Percentiles rank a stretch among this genome's conserved stretches.
phyloP scores from a whole-genome alignment of 1,140 invertebrate species.

The Formica exsecta region DNA sequence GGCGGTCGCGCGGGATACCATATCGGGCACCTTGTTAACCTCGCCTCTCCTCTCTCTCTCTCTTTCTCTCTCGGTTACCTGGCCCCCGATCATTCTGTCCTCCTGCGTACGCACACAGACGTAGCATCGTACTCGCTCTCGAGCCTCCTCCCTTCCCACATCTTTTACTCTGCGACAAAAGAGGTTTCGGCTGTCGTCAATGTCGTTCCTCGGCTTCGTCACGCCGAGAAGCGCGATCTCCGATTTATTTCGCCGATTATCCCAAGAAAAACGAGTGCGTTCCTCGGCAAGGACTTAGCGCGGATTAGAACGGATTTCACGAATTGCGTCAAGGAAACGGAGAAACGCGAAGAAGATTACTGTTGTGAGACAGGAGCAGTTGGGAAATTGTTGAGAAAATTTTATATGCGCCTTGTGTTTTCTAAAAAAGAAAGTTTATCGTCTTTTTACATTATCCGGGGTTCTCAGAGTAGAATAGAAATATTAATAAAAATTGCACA shows the following conservation, averaged over 20 bases:
- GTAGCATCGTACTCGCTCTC: slow-evolving; percentile 17
- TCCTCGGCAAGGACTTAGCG: neutral
- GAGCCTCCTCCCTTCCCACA: slow-evolving; percentile 70
- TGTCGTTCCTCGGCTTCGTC: slow-evolving; percentile 63
- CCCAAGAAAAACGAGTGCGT: neutral
- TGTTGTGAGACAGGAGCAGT: no score
- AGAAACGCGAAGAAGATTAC: neutral
- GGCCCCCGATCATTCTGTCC: slow-evolving; percentile 32
- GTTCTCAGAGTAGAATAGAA: slow-evolving; percentile 1
- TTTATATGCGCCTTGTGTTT: neutral
- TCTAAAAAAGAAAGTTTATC: neutral
- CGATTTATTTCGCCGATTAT: neutral
- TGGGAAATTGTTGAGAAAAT: neutral
- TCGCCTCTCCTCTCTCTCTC: slow-evolving; percentile 83
- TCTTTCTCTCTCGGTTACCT: slow-evolving; percentile 76
- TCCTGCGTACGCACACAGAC: neutral
- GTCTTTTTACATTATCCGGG: neutral
- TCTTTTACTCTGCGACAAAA: slow-evolving; percentile 74
- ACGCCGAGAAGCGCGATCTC: slow-evolving; percentile 9
- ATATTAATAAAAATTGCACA: neutral
- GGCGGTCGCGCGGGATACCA: slow-evolving; percentile 84
- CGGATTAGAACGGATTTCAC: neutral
- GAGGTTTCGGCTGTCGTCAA: slow-evolving; percentile 71
- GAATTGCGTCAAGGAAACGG: neutral
- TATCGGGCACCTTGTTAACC: slow-evolving; percentile 87